Evolutionary conservation across 2,797 vertebrate genomes (phyloP).

Genomic region (Peromyscus aztecus): DNA sequence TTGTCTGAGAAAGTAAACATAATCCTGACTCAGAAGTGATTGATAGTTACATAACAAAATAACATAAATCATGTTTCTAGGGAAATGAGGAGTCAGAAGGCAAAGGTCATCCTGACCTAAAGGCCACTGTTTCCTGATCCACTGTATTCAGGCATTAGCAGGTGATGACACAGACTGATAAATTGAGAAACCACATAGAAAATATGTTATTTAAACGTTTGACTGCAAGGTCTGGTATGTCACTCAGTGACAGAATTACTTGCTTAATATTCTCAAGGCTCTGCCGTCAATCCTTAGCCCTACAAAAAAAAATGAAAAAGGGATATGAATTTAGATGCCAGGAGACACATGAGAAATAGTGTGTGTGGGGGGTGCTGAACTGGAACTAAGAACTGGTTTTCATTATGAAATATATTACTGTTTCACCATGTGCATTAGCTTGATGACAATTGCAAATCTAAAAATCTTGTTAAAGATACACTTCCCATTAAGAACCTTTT

Average conservation of each 20-base stretch:
- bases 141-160: not conserved
- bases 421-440: not conserved
- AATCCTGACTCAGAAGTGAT: constrained; percentile 13
- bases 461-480: constrained; percentile 1
- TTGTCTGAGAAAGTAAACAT: not conserved
- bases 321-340: not conserved
- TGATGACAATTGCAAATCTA: not conserved
- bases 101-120: not conserved
- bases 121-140: not conserved
- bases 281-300: not conserved
- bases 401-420: constrained; percentile 20
- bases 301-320: not conserved
- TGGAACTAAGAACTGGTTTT: not conserved
- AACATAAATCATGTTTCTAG: not conserved
- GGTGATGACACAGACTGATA: not conserved
- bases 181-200: not conserved
- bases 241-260: not conserved
- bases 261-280: not conserved
- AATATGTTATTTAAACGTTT: not conserved
- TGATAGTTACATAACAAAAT: not conserved
- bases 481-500: constrained; percentile 21
- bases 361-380: not conserved
- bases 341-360: not conserved
- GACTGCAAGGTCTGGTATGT: not conserved
- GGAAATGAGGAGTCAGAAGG: not conserved